These are phyloP conservation scores for Gymnobelideus leadbeateri DNA, from an alignment of 2,113 vertebrate species.

Conservation along the genomic window DNA sequence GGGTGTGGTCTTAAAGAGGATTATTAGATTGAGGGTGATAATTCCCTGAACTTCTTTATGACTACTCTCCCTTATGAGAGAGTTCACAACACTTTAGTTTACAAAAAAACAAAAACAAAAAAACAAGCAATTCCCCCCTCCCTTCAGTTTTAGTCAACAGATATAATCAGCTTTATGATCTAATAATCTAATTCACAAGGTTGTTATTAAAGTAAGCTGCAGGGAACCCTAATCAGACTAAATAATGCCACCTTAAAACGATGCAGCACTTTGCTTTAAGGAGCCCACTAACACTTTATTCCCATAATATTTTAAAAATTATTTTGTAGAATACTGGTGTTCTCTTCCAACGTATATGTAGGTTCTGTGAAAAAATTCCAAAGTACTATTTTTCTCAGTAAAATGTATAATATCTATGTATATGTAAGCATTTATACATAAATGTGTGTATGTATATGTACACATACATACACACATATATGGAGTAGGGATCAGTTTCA, in stretches of 20 bases:
- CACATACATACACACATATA: not conserved
- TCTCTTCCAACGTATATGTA: not conserved
- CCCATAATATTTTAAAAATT: not conserved
- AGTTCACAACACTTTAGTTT: constrained; percentile 8
- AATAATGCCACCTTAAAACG: not conserved
- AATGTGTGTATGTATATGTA: no score
- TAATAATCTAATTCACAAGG: constrained; percentile 20
- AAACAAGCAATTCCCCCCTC: not conserved
- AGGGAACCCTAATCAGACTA: not conserved
- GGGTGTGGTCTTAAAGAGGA: constrained; percentile 3
- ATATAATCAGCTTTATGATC: constrained; percentile 6
- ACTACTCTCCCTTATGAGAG: not conserved
- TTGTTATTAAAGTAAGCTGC: constrained; percentile 31
- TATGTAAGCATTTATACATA: no score
- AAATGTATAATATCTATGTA: not conserved
- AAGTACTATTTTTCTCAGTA: not conserved
- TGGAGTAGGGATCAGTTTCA: not conserved
- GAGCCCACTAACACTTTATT: not conserved
- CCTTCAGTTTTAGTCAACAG: not conserved
- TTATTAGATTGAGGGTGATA: constrained; percentile 14
- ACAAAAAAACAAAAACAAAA: not conserved
- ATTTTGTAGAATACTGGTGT: not conserved
- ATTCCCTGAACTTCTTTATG: not conserved
- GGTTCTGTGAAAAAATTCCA: not conserved
- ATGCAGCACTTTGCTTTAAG: constrained; percentile 11